Base-by-base conservation (phyloP, 2,888 invertebrate genomes). In the Cephus sareptanus region DNA sequence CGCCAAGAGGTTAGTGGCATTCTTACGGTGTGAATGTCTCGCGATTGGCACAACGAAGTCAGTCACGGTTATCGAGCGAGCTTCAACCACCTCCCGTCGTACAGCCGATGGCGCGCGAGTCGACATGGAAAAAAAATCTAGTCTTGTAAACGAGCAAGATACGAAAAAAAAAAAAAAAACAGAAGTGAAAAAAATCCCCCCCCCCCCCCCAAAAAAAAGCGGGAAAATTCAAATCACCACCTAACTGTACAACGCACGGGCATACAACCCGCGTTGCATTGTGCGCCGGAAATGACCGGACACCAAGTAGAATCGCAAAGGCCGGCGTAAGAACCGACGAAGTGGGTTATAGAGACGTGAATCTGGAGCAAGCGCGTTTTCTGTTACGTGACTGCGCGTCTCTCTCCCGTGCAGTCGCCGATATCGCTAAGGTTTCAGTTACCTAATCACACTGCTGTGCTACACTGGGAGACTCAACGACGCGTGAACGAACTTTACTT, bases 401-500 rank as follows among this genome's bases (percentile, higher is more conserved):
- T 70, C 75, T 76, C 79, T 23, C 23, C 15, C 76, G 81, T 76
- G 75, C 77, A 12, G 74, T 79, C 77, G 56, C 73, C 76, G 76
- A 80, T 75, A 78, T 81, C 82, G 84, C 81, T 82, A 84, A 82
- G 82, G 82, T 87, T 85, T 87, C 86, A 83, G 85, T 87, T 87
- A 86, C 85, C 85, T 87, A 87, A 87, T 87, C 87, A 83, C 82
- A 80, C 80, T 84, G 84, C 83, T 83, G 83, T 85, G 84, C 82
- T 83, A 83, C 84, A 81, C 74, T 75, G 75, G 75, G 81, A 77
- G 81, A 81, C 31, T 81, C 85, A 87, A 85, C 87, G 87, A 86
- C 85, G 86, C 87, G 85, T 86, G 85, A 87, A 87, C 85, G 86
- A 85, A 86, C 85, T 84, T 86, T 83, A 84, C 85, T 82, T 84